Conservation (phyloP, 2,113 vertebrate species). For the Reinhardtius hippoglossoides region DNA sequence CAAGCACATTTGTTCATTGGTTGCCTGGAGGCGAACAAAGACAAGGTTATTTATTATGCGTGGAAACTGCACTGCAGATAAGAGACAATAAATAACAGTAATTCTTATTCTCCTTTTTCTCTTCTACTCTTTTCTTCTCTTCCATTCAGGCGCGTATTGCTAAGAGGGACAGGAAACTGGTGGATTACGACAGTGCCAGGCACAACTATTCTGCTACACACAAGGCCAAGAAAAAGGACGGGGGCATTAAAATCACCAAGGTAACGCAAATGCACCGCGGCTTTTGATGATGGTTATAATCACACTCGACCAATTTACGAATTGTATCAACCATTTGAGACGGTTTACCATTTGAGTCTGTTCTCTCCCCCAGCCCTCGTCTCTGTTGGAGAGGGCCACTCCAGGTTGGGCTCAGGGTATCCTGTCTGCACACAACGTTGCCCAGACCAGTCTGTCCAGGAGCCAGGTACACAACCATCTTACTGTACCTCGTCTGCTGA, state of each 20-base stretch:
- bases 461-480: conserved; percentile 88
- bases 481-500: background rate
- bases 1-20: background rate
- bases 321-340: no score
- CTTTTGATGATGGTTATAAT: background rate
- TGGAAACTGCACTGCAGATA: background rate
- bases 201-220: conserved; percentile 94
- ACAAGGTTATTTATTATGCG: background rate
- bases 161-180: conserved; percentile 95
- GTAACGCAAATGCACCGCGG: conserved; percentile 73
- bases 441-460: conserved; percentile 98
- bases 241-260: conserved; percentile 94
- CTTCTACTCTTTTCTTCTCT: conserved; percentile 6
- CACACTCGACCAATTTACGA: background rate
- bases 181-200: conserved; percentile 96
- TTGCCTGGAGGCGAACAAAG: background rate
- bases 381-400: conserved; percentile 97
- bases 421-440: conserved; percentile 97
- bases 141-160: conserved; percentile 90
- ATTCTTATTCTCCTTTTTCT: background rate
- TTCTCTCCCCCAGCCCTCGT: conserved; percentile 86
- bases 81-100: background rate
- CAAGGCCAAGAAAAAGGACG: conserved; percentile 95
- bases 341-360: background rate
- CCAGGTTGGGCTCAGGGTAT: conserved; percentile 99